Percentiles rank a stretch among this genome's conserved stretches.
phyloP scores from a whole-genome alignment of 2,113 vertebrate genomes.

The Micronisus gabar region DNA sequence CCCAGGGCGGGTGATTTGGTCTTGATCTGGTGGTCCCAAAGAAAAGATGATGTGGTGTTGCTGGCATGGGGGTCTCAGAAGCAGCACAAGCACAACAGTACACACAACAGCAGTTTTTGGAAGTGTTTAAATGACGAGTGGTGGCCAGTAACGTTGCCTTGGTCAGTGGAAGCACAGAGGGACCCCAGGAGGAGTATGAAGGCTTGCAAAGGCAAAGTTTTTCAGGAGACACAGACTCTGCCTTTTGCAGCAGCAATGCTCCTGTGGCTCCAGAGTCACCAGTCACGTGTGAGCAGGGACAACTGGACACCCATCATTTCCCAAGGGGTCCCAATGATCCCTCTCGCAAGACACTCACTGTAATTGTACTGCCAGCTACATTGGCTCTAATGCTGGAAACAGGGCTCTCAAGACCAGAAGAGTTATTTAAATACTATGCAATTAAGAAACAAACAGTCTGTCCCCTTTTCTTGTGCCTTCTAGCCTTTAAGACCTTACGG shows the following conservation, averaged over 20 bases:
- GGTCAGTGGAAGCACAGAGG: background rate
- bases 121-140: background rate
- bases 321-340: background rate
- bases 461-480: background rate
- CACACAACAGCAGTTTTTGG: background rate
- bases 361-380: background rate
- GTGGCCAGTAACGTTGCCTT: background rate
- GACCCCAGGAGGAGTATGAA: background rate
- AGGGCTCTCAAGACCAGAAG: background rate
- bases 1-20: background rate
- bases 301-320: background rate
- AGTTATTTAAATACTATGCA: background rate
- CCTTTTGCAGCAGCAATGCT: background rate
- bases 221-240: background rate
- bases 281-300: background rate
- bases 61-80: background rate
- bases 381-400: background rate
- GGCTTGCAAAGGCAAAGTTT: background rate
- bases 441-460: background rate
- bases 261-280: background rate
- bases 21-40: background rate
- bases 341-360: background rate
- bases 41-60: accelerated
- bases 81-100: background rate
- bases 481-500: background rate